Evolutionary conservation across 2,888 invertebrate genomes (phyloP), one percentile per base, ranked within the genome.

Genomic region (Nebria salina): DNA sequence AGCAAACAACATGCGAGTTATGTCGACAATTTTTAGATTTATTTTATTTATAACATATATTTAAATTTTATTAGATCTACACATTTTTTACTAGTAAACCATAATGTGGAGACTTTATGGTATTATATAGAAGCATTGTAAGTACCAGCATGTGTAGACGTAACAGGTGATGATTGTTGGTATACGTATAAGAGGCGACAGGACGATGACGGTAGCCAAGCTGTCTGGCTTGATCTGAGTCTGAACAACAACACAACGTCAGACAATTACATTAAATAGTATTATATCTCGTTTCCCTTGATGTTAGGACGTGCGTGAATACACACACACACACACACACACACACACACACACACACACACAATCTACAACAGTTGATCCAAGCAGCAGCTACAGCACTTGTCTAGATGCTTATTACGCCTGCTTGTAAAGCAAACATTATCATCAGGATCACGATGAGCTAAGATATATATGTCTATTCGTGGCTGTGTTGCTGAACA

Each of bases 251-350:
- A 70, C 70, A 25, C 70, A 20, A 25, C 25, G 70, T 70, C 70
- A 70, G 70, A 70, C 70, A 70, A 70, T 70, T 70, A 70, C 70
- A 70, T 70, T 70, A 70, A 70, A 70, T 70, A 70, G 70, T 70
- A 70, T 70, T 70, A 70, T 70, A 26, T 70, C 11, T 70, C 26
- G 70, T 70, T 70, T 70, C 70, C 70, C 70, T 70, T 70, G 70
- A 70, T 70, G 25, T 34, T 34, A 34, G 70, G 34, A 20, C 25
- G 20, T 20, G 20, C 34, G 20, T 70, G 70, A 26, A 34, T 13
- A 34, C 20, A 25, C 20, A 25, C 54, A 54, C 54, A 25, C 70
- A 70, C 66, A 66, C n/a, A 66, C 20, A 66, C 66, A 66, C 66
- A 20, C 70, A 70, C 25, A 8, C 20, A 15, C 70, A 70, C 70